Percentiles rank a stretch among this genome's conserved stretches.
Conservation (phyloP, 2,888 invertebrate species). For the Meteorus colon region DNA sequence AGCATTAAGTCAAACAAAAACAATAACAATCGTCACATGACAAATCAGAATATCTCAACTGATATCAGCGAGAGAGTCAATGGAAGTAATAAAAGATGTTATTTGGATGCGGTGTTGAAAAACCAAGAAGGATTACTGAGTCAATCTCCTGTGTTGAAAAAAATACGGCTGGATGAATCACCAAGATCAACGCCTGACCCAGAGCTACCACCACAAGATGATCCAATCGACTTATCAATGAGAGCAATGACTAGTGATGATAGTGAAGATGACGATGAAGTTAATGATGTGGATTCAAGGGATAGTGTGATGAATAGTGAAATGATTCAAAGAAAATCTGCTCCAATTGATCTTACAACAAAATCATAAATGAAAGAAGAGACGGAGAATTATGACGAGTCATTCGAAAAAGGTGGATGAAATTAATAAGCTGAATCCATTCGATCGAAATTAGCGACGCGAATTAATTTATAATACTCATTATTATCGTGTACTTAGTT, state of each 20-base stretch:
- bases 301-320: conserved; percentile 74
- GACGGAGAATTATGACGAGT: neutral
- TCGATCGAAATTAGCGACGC: neutral
- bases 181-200: conserved; percentile 72
- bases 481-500: conserved; percentile 16
- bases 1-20: conserved; percentile 41
- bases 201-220: conserved; percentile 78
- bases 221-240: conserved; percentile 88
- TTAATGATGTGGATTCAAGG: conserved; percentile 71
- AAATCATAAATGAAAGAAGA: conserved; percentile 52
- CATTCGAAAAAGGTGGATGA: neutral
- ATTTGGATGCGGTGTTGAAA: conserved; percentile 84
- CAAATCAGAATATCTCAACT: conserved; percentile 72
- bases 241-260: conserved; percentile 73
- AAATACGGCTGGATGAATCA: conserved; percentile 60
- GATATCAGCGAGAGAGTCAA: conserved; percentile 73
- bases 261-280: conserved; percentile 70
- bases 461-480: neutral
- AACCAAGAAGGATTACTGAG: conserved; percentile 77
- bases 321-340: conserved; percentile 74
- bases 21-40: conserved; percentile 72
- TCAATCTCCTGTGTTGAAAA: conserved; percentile 55
- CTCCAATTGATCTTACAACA: conserved; percentile 64
- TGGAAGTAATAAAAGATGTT: conserved; percentile 82
- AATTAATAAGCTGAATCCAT: neutral